Conservation (phyloP, 1,140 invertebrate genomes). For the Tenebrio molitor region DNA sequence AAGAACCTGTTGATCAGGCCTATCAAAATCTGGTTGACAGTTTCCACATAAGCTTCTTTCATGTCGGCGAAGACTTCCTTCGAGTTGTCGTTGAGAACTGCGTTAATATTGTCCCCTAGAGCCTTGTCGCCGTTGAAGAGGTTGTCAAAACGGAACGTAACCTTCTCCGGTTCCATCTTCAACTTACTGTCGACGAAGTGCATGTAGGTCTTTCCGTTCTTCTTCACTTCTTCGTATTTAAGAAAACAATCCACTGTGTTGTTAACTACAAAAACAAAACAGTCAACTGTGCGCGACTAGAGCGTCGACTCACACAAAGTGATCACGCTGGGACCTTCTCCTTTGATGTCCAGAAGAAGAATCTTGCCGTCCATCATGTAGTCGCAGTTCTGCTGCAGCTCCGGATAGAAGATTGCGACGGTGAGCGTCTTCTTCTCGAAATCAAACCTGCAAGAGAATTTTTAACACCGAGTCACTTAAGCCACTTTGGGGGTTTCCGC, state of each 20-base stretch:
- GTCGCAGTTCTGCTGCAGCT: too few species aligned
- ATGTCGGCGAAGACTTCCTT: slow-evolving; percentile 55
- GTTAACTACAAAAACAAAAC: not conserved
- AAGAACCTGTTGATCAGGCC: slow-evolving; percentile 66
- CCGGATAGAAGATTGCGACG: too few species aligned
- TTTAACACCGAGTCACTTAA: too few species aligned
- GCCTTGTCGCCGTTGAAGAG: slow-evolving; percentile 55
- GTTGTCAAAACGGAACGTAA: slow-evolving; percentile 52
- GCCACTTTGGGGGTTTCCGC: too few species aligned
- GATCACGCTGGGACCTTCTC: too few species aligned
- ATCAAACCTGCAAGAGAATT: too few species aligned
- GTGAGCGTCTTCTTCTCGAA: too few species aligned
- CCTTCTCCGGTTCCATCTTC: slow-evolving; percentile 40
- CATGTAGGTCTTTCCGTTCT: slow-evolving; percentile 48
- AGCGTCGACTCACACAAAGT: too few species aligned
- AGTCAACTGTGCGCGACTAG: too few species aligned
- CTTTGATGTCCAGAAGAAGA: too few species aligned
- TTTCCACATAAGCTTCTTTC: slow-evolving; percentile 54
- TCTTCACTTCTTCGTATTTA: not conserved
- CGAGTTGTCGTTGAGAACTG: slow-evolving; percentile 56
- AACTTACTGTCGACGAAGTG: slow-evolving; percentile 42
- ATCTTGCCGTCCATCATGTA: too few species aligned
- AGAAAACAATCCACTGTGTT: not conserved
- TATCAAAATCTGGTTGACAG: slow-evolving; percentile 64
- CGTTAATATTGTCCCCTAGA: slow-evolving; percentile 49